These are phyloP conservation scores for Lepidotrigona ventralis DNA, from an alignment of 1,140 invertebrate genomes.

Conservation along the genomic window DNA sequence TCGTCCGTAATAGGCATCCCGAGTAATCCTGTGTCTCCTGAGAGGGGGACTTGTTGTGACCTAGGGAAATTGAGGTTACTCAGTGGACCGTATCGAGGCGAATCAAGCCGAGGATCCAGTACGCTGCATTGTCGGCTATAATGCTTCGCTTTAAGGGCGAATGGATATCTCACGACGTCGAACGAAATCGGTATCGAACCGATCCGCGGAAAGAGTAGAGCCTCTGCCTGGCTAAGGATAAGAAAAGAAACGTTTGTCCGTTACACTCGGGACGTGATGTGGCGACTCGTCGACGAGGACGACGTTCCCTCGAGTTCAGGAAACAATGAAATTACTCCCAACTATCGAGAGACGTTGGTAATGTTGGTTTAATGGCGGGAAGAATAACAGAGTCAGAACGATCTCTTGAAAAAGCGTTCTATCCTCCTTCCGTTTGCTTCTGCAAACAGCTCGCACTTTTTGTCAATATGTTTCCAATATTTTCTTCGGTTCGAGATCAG, in stretches of 20 bases:
- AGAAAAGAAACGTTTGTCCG: background rate
- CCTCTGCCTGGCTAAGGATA: fast-evolving
- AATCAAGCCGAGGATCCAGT: slow-evolving; percentile 40
- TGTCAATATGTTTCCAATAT: no score
- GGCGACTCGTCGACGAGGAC: no score
- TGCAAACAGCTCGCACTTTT: no score
- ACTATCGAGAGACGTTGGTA: background rate
- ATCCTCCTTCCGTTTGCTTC: background rate
- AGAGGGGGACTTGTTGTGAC: slow-evolving; percentile 57
- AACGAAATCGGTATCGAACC: slow-evolving; percentile 1
- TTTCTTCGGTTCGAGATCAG: no score
- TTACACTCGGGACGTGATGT: no score
- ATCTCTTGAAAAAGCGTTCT: background rate
- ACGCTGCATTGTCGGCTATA: slow-evolving; percentile 45
- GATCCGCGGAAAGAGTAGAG: background rate
- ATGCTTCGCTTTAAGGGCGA: slow-evolving; percentile 37
- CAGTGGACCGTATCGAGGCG: slow-evolving; percentile 60
- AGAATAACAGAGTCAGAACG: background rate
- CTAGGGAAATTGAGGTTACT: slow-evolving; percentile 66
- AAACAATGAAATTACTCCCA: background rate
- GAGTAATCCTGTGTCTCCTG: slow-evolving; percentile 61
- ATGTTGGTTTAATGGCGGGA: background rate
- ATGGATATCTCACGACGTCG: background rate
- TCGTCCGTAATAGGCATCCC: slow-evolving; percentile 56
- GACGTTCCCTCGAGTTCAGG: background rate